These are phyloP conservation scores for Mus pahari DNA, from an alignment of 2,113 vertebrate species.

Conservation along the genomic window DNA sequence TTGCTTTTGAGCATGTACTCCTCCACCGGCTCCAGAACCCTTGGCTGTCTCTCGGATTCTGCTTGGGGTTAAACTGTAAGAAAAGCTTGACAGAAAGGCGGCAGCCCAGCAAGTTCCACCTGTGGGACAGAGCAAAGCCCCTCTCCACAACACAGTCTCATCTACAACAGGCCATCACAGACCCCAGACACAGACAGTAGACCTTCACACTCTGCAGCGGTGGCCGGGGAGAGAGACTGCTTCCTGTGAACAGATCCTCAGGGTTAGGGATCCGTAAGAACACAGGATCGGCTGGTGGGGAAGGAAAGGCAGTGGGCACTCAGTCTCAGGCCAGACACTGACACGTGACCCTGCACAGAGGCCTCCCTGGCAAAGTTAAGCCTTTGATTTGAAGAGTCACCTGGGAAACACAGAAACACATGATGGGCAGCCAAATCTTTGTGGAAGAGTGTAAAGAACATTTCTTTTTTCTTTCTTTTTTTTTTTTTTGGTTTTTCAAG, in stretches of 20 bases:
- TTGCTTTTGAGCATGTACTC: accelerated
- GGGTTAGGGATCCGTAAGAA: not conserved
- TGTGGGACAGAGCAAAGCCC: not conserved
- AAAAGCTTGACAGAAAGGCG: not conserved
- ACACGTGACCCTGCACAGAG: too few relatives aligned
- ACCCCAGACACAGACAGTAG: accelerated
- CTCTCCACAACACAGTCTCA: not conserved
- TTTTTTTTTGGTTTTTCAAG: too few relatives aligned
- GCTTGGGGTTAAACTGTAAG: not conserved
- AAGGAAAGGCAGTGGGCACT: not conserved
- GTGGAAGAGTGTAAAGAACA: not conserved
- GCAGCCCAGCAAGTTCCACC: not conserved
- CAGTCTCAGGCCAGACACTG: not conserved
- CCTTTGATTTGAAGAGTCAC: too few relatives aligned
- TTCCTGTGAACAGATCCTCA: not conserved
- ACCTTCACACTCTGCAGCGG: not conserved
- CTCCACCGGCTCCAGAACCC: not conserved
- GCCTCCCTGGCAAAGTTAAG: not conserved
- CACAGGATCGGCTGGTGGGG: too few relatives aligned
- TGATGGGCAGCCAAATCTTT: accelerated
- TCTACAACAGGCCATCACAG: not conserved
- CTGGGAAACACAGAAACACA: not conserved
- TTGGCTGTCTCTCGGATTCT: not conserved
- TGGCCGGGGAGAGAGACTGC: not conserved
- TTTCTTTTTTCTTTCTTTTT: too few relatives aligned